Conservation (phyloP, 2,113 vertebrate species). For the Hiodon alosoides region DNA sequence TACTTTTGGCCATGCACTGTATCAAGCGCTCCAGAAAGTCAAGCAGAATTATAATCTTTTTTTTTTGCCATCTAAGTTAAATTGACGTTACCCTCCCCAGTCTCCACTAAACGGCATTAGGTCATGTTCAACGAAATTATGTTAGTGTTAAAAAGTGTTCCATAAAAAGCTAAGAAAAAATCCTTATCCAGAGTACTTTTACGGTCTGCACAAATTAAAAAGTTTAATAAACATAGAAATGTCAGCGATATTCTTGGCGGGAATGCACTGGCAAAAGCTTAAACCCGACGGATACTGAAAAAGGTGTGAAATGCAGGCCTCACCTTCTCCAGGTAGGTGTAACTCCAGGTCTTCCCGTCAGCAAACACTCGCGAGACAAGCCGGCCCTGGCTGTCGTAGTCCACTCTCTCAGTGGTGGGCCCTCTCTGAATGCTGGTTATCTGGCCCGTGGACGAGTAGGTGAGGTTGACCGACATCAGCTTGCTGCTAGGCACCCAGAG, state of each 20-base stretch:
- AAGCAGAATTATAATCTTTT: not conserved
- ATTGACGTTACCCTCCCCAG: no score
- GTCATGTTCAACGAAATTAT: not conserved
- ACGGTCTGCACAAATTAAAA: no score
- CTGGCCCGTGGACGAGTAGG: slow-evolving; percentile 84
- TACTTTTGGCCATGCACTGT: no score
- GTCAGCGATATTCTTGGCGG: no score
- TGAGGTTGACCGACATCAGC: slow-evolving; percentile 92
- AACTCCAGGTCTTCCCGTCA: slow-evolving; percentile 96
- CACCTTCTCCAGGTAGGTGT: slow-evolving; percentile 96
- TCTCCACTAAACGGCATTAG: not conserved
- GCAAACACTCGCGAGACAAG: slow-evolving; percentile 88
- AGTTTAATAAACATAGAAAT: no score
- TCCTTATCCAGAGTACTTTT: not conserved
- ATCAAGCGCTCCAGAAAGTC: no score
- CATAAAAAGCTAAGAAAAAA: slow-evolving; percentile 1
- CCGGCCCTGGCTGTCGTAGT: slow-evolving; percentile 86
- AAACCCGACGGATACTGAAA: no score
- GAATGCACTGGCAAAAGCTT: no score
- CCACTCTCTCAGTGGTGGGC: slow-evolving; percentile 81
- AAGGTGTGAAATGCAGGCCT: slow-evolving; percentile 8
- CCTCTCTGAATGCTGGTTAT: slow-evolving; percentile 91
- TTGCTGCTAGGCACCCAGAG: slow-evolving; percentile 97
- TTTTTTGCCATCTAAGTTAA: not conserved
- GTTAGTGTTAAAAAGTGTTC: not conserved